phyloP scores from a whole-genome alignment of 2,113 vertebrate species.

The Polypterus senegalus region DNA sequence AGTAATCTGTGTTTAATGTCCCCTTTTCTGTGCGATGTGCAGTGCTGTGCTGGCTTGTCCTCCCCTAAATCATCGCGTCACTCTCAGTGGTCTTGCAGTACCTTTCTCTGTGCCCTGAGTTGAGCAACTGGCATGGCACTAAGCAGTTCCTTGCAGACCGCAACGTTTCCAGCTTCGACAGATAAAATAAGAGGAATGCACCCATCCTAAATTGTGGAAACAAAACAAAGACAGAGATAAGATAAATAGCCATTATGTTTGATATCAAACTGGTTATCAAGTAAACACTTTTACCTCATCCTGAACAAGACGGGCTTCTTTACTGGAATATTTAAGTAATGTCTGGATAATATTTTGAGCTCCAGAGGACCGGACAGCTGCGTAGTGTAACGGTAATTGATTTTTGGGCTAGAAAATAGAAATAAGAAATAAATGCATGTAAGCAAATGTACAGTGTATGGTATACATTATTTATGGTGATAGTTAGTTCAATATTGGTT shows the following conservation, averaged over 20 bases:
- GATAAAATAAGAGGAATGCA: slow-evolving; percentile 32
- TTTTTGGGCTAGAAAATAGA: slow-evolving; percentile 22
- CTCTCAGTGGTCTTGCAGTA: slow-evolving; percentile 11
- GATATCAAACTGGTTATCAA: background rate
- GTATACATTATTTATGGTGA: too few species aligned
- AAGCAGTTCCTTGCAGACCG: slow-evolving; percentile 34
- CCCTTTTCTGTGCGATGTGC: too few species aligned
- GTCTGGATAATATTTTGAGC: slow-evolving; percentile 25
- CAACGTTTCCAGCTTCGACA: slow-evolving; percentile 31
- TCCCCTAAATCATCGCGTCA: too few species aligned
- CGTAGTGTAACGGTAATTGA: slow-evolving; percentile 35
- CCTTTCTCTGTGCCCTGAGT: slow-evolving; percentile 27
- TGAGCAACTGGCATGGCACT: slow-evolving; percentile 27
- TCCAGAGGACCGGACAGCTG: slow-evolving; percentile 24
- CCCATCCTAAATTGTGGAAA: slow-evolving; percentile 29
- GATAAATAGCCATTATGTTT: background rate
- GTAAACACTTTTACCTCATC: slow-evolving; percentile 27
- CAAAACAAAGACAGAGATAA: background rate
- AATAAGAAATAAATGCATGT: background rate
- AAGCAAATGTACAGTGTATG: too few species aligned
- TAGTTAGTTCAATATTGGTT: too few species aligned
- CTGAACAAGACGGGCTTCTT: slow-evolving; percentile 27
- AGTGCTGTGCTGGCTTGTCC: too few species aligned
- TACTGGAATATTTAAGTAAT: slow-evolving; percentile 33
- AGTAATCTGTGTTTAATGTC: too few species aligned